Evolutionary conservation across 2,113 vertebrate genomes (phyloP).

Genomic region (Channa maculata): DNA sequence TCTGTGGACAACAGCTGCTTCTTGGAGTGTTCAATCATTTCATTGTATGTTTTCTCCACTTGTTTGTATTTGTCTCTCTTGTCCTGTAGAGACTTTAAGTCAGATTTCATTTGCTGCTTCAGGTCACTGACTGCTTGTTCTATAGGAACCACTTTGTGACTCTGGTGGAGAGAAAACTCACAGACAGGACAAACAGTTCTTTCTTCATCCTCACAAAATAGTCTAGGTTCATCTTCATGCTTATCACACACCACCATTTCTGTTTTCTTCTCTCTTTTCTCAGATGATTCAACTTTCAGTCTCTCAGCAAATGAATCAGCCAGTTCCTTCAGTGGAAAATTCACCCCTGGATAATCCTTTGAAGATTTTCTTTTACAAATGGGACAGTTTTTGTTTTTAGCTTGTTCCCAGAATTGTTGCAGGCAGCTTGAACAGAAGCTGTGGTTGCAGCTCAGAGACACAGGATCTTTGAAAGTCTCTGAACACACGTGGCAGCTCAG

Average conservation of each 20-base stretch:
- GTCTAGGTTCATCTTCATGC: constrained; percentile 7
- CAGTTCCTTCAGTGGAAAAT: no score
- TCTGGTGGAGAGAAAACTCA: constrained; percentile 39
- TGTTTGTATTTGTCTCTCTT: constrained; percentile 37
- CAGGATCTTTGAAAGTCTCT: constrained; percentile 42
- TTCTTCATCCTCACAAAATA: constrained; percentile 30
- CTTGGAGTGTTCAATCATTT: no score
- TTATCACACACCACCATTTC: not conserved
- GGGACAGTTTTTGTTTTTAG: constrained; percentile 25
- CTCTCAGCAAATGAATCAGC: no score
- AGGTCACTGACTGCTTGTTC: constrained; percentile 49
- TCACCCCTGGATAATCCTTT: no score
- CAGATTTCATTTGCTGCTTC: constrained; percentile 49
- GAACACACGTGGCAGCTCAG: no score
- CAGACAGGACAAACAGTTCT: constrained; percentile 38
- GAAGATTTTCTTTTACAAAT: not conserved
- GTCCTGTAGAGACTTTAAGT: constrained; percentile 50
- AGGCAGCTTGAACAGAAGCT: constrained; percentile 65
- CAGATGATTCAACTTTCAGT: no score
- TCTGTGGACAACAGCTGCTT: no score
- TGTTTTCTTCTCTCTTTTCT: no score
- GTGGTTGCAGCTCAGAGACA: constrained; percentile 50
- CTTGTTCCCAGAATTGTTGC: constrained; percentile 38
- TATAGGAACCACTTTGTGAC: constrained; percentile 51
- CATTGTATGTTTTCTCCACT: constrained; percentile 20